These are phyloP conservation scores for Nomada lathburiana DNA, from an alignment of 2,888 invertebrate genomes.

Conservation along the genomic window DNA sequence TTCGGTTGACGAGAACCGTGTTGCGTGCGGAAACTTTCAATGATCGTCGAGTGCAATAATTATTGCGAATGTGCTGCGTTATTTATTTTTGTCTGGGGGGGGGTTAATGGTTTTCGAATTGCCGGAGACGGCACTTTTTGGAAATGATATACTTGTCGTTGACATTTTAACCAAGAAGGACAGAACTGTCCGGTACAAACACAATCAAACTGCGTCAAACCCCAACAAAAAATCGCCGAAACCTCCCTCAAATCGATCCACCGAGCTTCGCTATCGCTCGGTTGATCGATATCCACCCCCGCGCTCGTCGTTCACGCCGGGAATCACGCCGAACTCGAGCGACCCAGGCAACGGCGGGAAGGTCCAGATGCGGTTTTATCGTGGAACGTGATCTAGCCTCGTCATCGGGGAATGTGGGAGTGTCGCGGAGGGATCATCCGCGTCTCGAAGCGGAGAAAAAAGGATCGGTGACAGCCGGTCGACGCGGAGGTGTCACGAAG, in stretches of 20 bases:
- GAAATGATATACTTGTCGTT: too few species aligned
- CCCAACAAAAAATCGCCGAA: too few species aligned
- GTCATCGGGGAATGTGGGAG: slow-evolving; percentile 84
- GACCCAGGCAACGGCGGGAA: slow-evolving; percentile 45
- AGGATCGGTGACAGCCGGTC: slow-evolving; percentile 71
- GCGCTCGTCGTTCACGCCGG: slow-evolving; percentile 37
- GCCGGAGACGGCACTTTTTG: too few species aligned
- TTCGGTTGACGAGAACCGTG: background rate
- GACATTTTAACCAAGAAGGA: too few species aligned
- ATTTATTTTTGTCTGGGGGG: too few species aligned
- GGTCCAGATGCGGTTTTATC: slow-evolving; percentile 71
- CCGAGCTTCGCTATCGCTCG: background rate
- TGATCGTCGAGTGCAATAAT: too few species aligned
- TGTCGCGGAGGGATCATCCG: slow-evolving; percentile 76
- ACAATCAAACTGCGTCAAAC: too few species aligned
- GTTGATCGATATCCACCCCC: slow-evolving; percentile 36
- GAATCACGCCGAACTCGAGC: slow-evolving; percentile 60
- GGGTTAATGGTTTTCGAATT: too few species aligned
- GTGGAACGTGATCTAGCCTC: slow-evolving; percentile 77
- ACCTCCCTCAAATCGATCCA: background rate
- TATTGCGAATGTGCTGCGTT: too few species aligned
- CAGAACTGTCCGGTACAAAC: too few species aligned
- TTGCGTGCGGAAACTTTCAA: background rate
- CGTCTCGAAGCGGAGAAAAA: slow-evolving; percentile 54
- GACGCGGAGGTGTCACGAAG: slow-evolving; percentile 78